A percentile compares a stretch with the other conserved stretches of the same genome.
Evolutionary conservation across 2,113 vertebrate species (phyloP).

Genomic region (Hydrochoerus hydrochaeris): DNA sequence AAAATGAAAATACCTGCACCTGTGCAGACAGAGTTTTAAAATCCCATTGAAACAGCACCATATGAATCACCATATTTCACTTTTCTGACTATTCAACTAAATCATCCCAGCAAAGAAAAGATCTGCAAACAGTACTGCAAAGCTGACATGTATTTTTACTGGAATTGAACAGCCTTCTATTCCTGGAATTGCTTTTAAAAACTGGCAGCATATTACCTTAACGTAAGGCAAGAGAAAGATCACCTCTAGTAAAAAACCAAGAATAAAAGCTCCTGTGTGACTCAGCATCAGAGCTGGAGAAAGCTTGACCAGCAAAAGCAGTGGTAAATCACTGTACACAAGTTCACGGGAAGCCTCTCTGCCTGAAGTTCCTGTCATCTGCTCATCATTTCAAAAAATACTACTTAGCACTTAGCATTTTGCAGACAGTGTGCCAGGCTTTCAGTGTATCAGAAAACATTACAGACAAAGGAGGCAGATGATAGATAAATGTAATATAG

Average conservation of each 20-base stretch:
- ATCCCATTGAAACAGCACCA: background rate
- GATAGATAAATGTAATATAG: background rate
- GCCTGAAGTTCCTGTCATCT: background rate
- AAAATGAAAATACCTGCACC: background rate
- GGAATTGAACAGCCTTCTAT: background rate
- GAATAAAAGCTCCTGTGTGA: background rate
- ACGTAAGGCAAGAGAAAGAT: background rate
- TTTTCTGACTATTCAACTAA: background rate
- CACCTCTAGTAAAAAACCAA: background rate
- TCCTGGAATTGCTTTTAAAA: conserved; percentile 27
- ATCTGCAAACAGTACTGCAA: background rate
- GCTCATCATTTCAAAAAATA: background rate
- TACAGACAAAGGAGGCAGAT: background rate
- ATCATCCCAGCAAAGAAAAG: background rate
- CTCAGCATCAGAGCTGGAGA: background rate
- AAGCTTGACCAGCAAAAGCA: background rate
- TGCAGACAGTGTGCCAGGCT: background rate
- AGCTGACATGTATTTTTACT: background rate
- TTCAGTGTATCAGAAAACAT: background rate
- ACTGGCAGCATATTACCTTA: background rate
- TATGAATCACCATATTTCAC: background rate
- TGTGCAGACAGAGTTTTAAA: background rate
- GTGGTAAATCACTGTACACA: background rate
- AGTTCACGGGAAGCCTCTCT: background rate
- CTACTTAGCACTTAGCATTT: background rate